Percentiles rank a stretch among this genome's conserved stretches.
These are phyloP conservation scores for Plestiodon gilberti DNA, from an alignment of 2,113 vertebrate species.

Conservation along the genomic window DNA sequence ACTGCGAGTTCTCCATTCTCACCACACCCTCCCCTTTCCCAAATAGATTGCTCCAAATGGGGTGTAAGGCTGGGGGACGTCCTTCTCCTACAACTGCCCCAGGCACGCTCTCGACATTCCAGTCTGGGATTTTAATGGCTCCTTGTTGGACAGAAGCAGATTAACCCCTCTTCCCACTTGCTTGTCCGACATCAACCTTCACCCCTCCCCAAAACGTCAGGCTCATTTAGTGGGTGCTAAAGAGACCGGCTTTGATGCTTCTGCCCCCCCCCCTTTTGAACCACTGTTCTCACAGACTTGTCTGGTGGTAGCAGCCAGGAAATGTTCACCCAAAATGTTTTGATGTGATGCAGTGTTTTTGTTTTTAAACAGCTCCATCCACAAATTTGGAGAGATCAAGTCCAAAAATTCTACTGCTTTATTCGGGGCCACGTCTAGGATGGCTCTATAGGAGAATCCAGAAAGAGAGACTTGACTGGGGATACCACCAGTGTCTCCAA, in stretches of 20 bases:
- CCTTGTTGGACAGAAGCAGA: background rate
- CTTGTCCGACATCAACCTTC: background rate
- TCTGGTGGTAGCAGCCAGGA: too few relatives aligned
- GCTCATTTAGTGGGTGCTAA: background rate
- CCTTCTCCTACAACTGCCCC: background rate
- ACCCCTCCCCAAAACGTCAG: background rate
- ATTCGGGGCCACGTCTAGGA: too few relatives aligned
- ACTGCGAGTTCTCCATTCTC: background rate
- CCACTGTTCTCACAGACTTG: too few relatives aligned
- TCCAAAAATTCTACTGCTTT: too few relatives aligned
- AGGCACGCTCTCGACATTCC: background rate
- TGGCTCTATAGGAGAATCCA: too few relatives aligned
- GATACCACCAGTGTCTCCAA: too few relatives aligned
- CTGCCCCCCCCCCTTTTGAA: background rate
- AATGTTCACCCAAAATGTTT: too few relatives aligned
- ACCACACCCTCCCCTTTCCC: background rate
- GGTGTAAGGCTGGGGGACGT: too few relatives aligned
- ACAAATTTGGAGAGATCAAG: too few relatives aligned
- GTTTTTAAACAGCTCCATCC: too few relatives aligned
- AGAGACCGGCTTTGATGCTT: background rate
- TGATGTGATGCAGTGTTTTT: too few relatives aligned
- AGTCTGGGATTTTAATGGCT: background rate
- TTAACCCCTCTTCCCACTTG: background rate
- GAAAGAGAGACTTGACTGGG: too few relatives aligned
- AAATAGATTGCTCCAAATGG: background rate